Conservation (phyloP, 2,797 vertebrate species). For the Echiichthys vipera region DNA sequence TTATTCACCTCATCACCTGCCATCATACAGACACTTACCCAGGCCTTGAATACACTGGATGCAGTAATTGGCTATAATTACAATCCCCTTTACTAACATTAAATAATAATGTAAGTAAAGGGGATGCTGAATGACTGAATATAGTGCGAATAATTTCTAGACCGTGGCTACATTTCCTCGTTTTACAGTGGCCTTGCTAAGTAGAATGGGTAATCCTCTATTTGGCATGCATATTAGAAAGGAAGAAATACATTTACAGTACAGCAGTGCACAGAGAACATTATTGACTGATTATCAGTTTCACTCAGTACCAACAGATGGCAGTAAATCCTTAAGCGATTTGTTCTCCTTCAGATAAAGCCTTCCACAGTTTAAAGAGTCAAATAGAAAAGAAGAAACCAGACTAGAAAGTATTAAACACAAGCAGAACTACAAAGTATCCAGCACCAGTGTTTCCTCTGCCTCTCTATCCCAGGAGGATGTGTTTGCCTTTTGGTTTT, state of each 20-base stretch:
- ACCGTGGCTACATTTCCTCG: neutral
- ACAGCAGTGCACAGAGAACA: neutral
- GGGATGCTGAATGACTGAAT: neutral
- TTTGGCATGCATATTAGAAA: slow-evolving; percentile 2
- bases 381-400: slow-evolving; percentile 65
- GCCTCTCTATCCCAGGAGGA: slow-evolving; percentile 61
- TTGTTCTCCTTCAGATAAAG: slow-evolving; percentile 33
- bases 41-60: neutral
- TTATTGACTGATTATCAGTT: slow-evolving; percentile 55
- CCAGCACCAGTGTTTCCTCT: slow-evolving; percentile 60
- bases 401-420: slow-evolving; percentile 73
- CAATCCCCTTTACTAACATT: too few relatives aligned
- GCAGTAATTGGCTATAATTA: too few relatives aligned
- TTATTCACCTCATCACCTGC: neutral
- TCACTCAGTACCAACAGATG: slow-evolving; percentile 77
- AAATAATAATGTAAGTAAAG: neutral
- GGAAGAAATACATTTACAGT: neutral
- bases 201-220: neutral
- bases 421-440: slow-evolving; percentile 65
- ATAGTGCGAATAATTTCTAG: neutral
- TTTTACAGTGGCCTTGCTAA: neutral
- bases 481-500: slow-evolving; percentile 77
- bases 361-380: slow-evolving; percentile 40
- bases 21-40: neutral
- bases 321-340: slow-evolving; percentile 77